Evolutionary conservation across 2,888 invertebrate genomes (phyloP).

Genomic region (Nesidiocoris tenuis): DNA sequence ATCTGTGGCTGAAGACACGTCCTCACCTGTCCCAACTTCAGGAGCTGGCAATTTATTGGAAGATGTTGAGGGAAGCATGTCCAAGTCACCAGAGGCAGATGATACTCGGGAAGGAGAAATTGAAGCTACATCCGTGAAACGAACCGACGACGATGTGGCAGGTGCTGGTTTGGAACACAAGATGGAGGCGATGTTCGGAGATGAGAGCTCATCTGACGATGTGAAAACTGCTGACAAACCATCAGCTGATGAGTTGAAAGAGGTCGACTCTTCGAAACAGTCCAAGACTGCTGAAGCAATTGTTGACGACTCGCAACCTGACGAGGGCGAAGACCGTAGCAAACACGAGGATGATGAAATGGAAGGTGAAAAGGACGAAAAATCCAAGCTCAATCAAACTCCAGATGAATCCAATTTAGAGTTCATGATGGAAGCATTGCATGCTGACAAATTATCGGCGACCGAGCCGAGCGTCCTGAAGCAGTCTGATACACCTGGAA

Average conservation of each 20-base stretch:
- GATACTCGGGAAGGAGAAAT: too few species aligned
- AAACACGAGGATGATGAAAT: neutral
- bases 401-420: slow-evolving; percentile 29
- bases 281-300: neutral
- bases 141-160: neutral
- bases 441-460: slow-evolving; percentile 22
- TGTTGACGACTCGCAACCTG: neutral
- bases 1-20: neutral
- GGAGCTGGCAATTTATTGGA: neutral
- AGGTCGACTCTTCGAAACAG: too few species aligned
- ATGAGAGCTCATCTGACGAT: neutral
- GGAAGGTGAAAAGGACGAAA: neutral
- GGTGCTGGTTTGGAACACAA: slow-evolving; percentile 1
- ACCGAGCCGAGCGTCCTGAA: neutral
- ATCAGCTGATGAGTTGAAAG: neutral
- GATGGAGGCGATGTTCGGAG: slow-evolving; percentile 24
- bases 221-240: neutral
- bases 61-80: neutral
- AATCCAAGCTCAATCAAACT: slow-evolving; percentile 2
- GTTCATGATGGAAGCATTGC: slow-evolving; percentile 33
- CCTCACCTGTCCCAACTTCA: neutral
- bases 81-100: neutral
- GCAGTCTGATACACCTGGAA: slow-evolving; percentile 15
- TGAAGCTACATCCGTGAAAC: neutral
- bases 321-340: neutral